Evolutionary conservation across 2,797 vertebrate species (phyloP).

Genomic region (Lepus townsendii): DNA sequence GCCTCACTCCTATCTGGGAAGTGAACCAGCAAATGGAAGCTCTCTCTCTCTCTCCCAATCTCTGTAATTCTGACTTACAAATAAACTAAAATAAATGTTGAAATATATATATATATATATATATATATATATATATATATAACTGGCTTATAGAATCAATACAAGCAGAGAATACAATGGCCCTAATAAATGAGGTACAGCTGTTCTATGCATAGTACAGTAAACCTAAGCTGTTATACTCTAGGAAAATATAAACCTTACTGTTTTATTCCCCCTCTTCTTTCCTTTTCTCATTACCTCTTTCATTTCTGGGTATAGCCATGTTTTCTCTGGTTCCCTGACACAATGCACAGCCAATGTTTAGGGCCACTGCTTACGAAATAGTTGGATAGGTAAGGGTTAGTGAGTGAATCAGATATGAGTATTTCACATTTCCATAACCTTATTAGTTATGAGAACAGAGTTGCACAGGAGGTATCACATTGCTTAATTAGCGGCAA

Average conservation of each 20-base stretch:
- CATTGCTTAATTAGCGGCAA: constrained; percentile 33
- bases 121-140: neutral
- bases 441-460: neutral
- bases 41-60: too few species aligned
- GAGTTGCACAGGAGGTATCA: neutral
- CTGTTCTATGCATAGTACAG: neutral
- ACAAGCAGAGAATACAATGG: neutral
- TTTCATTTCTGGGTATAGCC: neutral
- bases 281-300: neutral
- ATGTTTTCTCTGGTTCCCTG: neutral
- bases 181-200: constrained; percentile 22
- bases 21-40: too few species aligned
- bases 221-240: neutral
- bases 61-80: too few species aligned
- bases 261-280: neutral
- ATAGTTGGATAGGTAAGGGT: neutral
- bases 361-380: neutral
- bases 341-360: neutral
- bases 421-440: neutral
- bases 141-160: constrained; percentile 25
- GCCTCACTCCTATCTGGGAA: too few species aligned
- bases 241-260: constrained; percentile 23
- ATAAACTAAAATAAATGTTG: too few species aligned
- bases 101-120: neutral
- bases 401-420: constrained; percentile 18